Evolutionary conservation across 2,888 invertebrate species (phyloP), one percentile per base, ranked within the genome.

Genomic region (Drosophila nr. perissopoda): DNA sequence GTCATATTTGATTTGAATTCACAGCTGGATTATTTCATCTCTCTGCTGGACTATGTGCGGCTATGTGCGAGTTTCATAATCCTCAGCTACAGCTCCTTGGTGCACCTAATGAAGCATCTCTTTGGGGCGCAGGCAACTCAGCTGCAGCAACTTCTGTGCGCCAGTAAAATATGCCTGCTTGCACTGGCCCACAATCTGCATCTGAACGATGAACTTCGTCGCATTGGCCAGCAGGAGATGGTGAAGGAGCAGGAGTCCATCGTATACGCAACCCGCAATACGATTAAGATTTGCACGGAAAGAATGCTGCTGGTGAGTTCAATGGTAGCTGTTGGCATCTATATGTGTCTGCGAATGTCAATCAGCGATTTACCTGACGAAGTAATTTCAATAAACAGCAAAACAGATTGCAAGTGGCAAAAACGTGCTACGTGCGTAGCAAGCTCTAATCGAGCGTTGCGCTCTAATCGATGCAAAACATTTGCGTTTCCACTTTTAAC

Each of bases 311-410:
- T 76, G 3, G 21, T 72, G 1, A 21, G 56, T 1, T 89, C 87
- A 87, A 7, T 89, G 29, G n/a, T 38, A 6, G 89, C 89, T 0
- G 16, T 65, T 8, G 4, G 36, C 36, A 69, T 77, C 13, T 88
- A 73, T 21, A n/a, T 77, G 27, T 48, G 65, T 51, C 29, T 86
- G 31, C 87, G 87, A 2, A 25, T 89, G 48, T 21, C 68, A 8
- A 64, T 70, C n/a, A 81, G 74, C 49, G 62, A 80, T 49, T 56
- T 88, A 42, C 54, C 48, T 8, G 70, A 74, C 36, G 83, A 88
- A 89, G 89, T 88, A 36, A 86, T 87, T 76, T 29, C 10, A 21
- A 54, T 36, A 21, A 16, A 54, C 3, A 52, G 18, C 49, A 16
- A 27, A 49, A 13, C 21, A 25, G 27, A 51, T 31, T 29, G 49